Evolutionary conservation across 2,797 vertebrate species (phyloP).

Genomic region (Micromesistius poutassou): DNA sequence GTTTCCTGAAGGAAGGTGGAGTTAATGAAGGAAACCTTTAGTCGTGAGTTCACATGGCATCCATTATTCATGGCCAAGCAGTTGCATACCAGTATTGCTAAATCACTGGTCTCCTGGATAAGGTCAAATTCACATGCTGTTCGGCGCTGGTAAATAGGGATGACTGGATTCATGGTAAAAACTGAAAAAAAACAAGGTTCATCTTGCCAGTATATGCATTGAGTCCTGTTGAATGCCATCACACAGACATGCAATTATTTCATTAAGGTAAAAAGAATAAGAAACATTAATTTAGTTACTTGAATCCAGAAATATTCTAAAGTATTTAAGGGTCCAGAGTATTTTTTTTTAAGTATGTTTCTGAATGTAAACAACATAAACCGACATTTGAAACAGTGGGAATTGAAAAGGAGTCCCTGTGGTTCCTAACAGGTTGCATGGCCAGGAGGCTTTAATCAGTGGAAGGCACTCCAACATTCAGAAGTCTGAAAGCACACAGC

Average conservation of each 20-base stretch:
- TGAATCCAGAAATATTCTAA: neutral
- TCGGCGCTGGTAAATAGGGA: neutral
- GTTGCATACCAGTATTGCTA: conserved; percentile 27
- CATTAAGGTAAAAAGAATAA: too few relatives aligned
- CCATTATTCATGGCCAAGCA: conserved; percentile 65
- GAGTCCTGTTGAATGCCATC: neutral
- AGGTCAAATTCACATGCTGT: neutral
- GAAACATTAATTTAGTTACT: too few relatives aligned
- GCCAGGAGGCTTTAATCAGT: conserved; percentile 8
- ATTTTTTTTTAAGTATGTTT: neutral
- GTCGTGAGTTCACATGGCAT: conserved; percentile 48
- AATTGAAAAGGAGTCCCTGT: neutral
- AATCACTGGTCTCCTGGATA: neutral
- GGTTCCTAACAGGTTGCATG: neutral
- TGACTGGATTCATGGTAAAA: neutral
- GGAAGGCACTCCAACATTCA: conserved; percentile 40
- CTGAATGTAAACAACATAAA: neutral
- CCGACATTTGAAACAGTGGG: neutral
- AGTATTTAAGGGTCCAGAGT: neutral
- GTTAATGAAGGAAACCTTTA: conserved; percentile 44
- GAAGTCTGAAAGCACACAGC: neutral
- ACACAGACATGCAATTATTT: neutral
- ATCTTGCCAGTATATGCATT: neutral
- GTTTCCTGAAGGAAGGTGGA: conserved; percentile 47
- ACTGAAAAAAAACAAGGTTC: neutral